Conservation (phyloP, 2,888 invertebrate genomes). For the Cinara cedri region DNA sequence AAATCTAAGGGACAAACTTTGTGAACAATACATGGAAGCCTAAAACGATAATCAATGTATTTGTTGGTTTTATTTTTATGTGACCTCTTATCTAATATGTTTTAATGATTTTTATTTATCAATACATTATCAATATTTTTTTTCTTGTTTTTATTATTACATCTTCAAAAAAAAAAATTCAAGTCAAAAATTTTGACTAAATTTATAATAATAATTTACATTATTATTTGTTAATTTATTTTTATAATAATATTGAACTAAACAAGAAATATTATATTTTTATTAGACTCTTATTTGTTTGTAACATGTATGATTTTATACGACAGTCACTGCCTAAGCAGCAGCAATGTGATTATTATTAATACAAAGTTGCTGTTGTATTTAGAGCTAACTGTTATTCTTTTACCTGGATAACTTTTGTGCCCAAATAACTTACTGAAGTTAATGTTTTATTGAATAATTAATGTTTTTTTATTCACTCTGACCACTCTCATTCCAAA, state of each 20-base stretch:
- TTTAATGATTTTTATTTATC: constrained; percentile 22
- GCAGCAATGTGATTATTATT: constrained; percentile 19
- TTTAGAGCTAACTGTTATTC: background rate
- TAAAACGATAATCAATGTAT: background rate
- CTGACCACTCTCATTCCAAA: constrained; percentile 35
- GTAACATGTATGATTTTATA: constrained; percentile 8
- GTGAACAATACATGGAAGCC: constrained; percentile 58
- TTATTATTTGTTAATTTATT: constrained; percentile 36
- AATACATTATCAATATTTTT: constrained; percentile 16
- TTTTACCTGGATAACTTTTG: constrained; percentile 15
- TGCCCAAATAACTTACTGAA: background rate
- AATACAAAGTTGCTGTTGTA: constrained; percentile 8
- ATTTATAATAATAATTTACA: constrained; percentile 20
- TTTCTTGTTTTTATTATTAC: background rate
- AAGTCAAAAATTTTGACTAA: constrained; percentile 22
- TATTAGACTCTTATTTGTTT: constrained; percentile 32
- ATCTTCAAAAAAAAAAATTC: too few relatives aligned
- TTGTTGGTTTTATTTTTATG: background rate
- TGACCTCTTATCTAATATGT: background rate
- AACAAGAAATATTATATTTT: constrained; percentile 40
- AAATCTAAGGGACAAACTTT: constrained; percentile 77
- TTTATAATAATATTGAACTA: constrained; percentile 33
- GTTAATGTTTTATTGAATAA: constrained; percentile 14
- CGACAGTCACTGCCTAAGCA: constrained; percentile 21
- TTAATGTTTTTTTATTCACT: constrained; percentile 17